Percentiles rank a stretch among this genome's conserved stretches.
phyloP scores from a whole-genome alignment of 2,113 vertebrate species.

The Archilochus colubris region DNA sequence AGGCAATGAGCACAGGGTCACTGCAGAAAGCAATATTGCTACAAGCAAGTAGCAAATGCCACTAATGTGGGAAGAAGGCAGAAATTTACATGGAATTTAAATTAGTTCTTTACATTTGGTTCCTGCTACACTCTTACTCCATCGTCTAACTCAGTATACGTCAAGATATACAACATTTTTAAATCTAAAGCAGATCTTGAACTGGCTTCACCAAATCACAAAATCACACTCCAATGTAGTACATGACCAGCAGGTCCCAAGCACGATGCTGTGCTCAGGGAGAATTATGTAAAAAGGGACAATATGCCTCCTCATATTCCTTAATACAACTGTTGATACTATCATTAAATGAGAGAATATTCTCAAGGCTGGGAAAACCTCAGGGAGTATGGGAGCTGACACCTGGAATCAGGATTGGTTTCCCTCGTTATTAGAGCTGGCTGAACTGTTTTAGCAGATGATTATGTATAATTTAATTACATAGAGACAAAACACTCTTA shows the following conservation, averaged over 20 bases:
- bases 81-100: neutral
- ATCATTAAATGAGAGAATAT: constrained; percentile 40
- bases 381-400: neutral
- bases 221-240: neutral
- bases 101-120: neutral
- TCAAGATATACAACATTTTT: neutral
- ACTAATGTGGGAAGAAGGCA: neutral
- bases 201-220: neutral
- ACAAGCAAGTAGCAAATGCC: neutral
- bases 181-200: constrained; percentile 3
- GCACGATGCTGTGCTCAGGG: neutral
- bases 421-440: neutral
- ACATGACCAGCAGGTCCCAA: neutral
- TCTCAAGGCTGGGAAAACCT: neutral
- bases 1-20: rapidly evolving
- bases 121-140: neutral
- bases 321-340: neutral
- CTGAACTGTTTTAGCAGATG: constrained; percentile 32
- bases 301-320: neutral
- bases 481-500: constrained; percentile 15
- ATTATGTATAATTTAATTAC: constrained; percentile 41
- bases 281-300: neutral
- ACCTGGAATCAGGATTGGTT: constrained; percentile 16
- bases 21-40: neutral
- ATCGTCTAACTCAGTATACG: neutral